Conservation (phyloP, 1,140 invertebrate genomes). For the Hirudo medicinalis region DNA sequence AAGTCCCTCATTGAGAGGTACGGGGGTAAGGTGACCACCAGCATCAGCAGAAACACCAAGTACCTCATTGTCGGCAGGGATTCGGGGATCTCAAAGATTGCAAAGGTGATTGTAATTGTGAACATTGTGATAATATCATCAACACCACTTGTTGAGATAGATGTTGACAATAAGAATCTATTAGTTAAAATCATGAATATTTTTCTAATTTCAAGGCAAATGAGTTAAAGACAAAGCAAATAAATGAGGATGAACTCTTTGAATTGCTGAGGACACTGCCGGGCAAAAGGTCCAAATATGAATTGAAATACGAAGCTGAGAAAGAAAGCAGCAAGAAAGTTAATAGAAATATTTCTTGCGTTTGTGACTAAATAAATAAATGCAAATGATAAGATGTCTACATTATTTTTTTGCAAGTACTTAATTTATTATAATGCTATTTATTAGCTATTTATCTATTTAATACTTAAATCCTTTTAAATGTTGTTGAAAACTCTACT, state of each 20-base stretch:
- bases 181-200: neutral
- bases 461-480: too few relatives aligned
- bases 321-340: constrained; percentile 8
- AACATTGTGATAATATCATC: neutral
- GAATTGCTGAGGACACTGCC: constrained; percentile 55
- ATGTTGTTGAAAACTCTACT: too few relatives aligned
- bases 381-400: too few relatives aligned
- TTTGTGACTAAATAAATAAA: too few relatives aligned
- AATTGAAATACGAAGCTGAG: constrained; percentile 30
- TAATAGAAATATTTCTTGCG: neutral
- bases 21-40: constrained; percentile 60
- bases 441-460: too few relatives aligned
- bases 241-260: constrained; percentile 66
- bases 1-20: constrained; percentile 59
- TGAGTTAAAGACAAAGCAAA: constrained; percentile 53
- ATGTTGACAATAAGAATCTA: neutral
- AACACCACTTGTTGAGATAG: neutral
- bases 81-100: constrained; percentile 65
- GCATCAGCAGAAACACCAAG: constrained; percentile 64
- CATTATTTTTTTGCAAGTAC: too few relatives aligned
- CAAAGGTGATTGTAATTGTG: constrained; percentile 47
- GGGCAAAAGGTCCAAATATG: constrained; percentile 39
- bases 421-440: too few relatives aligned
- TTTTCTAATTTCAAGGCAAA: constrained; percentile 43
- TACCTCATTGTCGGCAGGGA: constrained; percentile 72